Evolutionary conservation across 1,140 invertebrate genomes (phyloP), one percentile per base, ranked within the genome.

Genomic region (Drosophila littoralis): DNA sequence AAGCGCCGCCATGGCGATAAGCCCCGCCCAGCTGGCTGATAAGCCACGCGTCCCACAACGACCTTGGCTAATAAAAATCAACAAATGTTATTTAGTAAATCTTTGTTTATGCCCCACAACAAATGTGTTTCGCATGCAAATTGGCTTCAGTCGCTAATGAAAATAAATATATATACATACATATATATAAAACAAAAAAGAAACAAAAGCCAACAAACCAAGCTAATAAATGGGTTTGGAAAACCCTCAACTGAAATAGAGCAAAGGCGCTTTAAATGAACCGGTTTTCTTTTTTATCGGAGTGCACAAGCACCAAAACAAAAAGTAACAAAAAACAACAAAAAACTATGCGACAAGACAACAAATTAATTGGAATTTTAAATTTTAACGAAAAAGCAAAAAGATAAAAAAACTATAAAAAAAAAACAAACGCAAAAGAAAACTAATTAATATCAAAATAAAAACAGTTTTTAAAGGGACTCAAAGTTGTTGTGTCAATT

Each of bases 41-140:
- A 72, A 72, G 55, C 38, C 48, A 46, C 7, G 33, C 28, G 46
- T 60, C 55, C 38, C 38, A 40, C 46, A 15, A 52, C 63, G 70
- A 73, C 70, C 70, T 73, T 73, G 70, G 9, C 36, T 55, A 73
- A 73, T 68, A 73, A 68, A 72, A 55, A 43, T 35, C 45, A 67
- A 72, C 63, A 72, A 66, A 46, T 48, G 22, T 42, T 42, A 55
- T 64, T 64, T 64, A n/a, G 48, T 22, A 48, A 63, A 55, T 55
- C 28, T 46, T 70, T 63, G 10, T 36, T 66, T 58, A 48, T 28
- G 48, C 17, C 6, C 40, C 38, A 51, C 55, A 66, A 68, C 42
- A 45, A 60, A 68, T 59, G 38, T 32, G 42, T 75, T 65, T 67
- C 48, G 55, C 48, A 73, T 73, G 64, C 70, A 73, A 68, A 73